A percentile compares a stretch with the other conserved stretches of the same genome.
phyloP scores from a whole-genome alignment of 1,140 invertebrate genomes.

The Latrodectus geometricus region DNA sequence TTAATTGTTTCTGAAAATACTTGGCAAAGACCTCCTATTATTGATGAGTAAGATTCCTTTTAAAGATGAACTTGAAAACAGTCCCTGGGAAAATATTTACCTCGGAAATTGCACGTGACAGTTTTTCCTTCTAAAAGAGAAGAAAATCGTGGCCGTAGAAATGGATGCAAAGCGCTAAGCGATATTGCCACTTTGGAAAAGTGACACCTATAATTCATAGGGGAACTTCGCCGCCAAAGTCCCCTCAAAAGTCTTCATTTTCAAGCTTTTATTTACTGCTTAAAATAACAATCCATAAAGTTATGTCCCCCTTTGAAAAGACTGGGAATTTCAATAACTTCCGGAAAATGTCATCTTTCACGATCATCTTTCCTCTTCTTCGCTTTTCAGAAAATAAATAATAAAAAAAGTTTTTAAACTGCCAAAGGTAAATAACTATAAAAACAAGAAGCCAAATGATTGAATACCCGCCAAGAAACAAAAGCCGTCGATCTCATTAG shows the following conservation, averaged over 20 bases:
- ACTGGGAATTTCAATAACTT: conserved; percentile 59
- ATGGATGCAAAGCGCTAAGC: too few species aligned
- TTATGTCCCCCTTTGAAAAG: conserved; percentile 45
- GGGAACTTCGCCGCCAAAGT: too few species aligned
- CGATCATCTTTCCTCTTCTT: background rate
- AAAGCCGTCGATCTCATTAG: conserved; percentile 50
- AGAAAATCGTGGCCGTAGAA: too few species aligned
- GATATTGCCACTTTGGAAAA: too few species aligned
- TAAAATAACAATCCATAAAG: conserved; percentile 61
- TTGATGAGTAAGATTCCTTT: too few species aligned
- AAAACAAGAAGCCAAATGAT: conserved; percentile 29
- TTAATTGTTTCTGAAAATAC: too few species aligned
- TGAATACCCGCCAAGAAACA: conserved; percentile 41
- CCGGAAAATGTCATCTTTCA: conserved; percentile 51
- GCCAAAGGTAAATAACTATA: background rate
- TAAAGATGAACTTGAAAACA: too few species aligned
- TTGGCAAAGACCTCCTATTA: too few species aligned
- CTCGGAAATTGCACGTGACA: too few species aligned
- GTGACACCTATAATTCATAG: too few species aligned
- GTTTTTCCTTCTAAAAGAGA: too few species aligned
- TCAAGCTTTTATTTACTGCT: conserved; percentile 53
- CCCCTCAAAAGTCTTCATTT: background rate
- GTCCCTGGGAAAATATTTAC: too few species aligned
- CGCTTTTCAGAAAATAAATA: conserved; percentile 8
- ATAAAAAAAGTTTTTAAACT: conserved; percentile 1